Base-by-base conservation (phyloP, 2,113 vertebrate species). In the Verasper variegatus region DNA sequence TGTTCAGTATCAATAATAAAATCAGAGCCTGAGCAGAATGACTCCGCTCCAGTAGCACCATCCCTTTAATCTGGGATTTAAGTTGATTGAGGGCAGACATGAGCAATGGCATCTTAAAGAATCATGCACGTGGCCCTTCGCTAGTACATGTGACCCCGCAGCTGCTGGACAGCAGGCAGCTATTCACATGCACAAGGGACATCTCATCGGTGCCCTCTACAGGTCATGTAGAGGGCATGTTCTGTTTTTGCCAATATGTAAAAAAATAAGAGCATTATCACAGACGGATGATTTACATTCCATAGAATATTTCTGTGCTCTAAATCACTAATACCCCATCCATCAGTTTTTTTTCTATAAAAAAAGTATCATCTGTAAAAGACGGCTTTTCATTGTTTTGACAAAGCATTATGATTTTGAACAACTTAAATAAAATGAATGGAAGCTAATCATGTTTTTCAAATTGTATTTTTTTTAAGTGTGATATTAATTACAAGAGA, bases 31-130 rank as follows among this genome's bases (percentile, higher is more conserved):
- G 35, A 74, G 68, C 71, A 70, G 62, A 47, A 42, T 65, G 71
- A 67, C 24, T 65, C 42, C 15, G 14, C 54, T 47, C 58, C 72
- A 76, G 87, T 91, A 78, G 80, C 79, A 76, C 74, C 63, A 65
- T 74, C 64, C 58, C 63, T 86, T 88, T 92, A 92, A 93, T 93
- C 92, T 89, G 85, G 91, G 92, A 93, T 94, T 94, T 91, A 59
- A 77, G 76, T 82, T 89, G 90, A 93, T 80, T 90, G 83, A 85
- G 83, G 87, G 1, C 87, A 88, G 83, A 85, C 83, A 88, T 84
- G 88, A 91, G 88, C 83, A 83, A 73, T 82, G 81, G 57, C 86
- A 88, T 92, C 90, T 92, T 86, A 63, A 89, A 86, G 91, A 90
- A 85, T 71, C 47, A 0, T n/a, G 68, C 86, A 92, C 88, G 76